Percentiles rank a stretch among this genome's conserved stretches.
Conservation (phyloP, 2,888 invertebrate genomes). For the Camponotus fellah region DNA sequence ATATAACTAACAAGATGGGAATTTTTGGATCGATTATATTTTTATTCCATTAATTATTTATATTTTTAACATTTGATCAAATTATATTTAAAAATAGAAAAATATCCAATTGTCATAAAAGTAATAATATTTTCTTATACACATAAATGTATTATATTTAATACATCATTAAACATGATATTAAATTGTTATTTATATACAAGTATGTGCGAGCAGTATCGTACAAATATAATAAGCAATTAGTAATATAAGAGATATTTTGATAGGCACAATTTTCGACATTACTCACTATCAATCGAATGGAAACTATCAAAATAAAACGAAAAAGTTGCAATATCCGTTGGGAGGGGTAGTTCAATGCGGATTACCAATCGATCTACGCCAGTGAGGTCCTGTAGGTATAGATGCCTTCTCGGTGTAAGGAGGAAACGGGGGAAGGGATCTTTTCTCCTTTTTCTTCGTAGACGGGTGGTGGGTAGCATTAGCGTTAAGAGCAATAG, state of each 20-base stretch:
- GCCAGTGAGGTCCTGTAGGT: slow-evolving; percentile 65
- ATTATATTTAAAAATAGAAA: not conserved
- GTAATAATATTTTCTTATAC: not conserved
- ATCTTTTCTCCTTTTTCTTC: slow-evolving; percentile 59
- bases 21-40: not conserved
- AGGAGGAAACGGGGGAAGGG: not conserved
- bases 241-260: not conserved
- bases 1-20: not conserved
- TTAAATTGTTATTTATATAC: not conserved
- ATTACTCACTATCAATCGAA: slow-evolving; percentile 37
- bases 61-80: not conserved
- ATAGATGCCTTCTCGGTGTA: slow-evolving; percentile 51
- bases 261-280: slow-evolving; percentile 2
- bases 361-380: slow-evolving; percentile 74
- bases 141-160: not conserved
- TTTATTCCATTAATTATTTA: not conserved
- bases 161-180: not conserved
- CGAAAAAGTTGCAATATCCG: slow-evolving; percentile 59
- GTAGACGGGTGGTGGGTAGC: slow-evolving; percentile 74
- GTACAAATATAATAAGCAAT: not conserved
- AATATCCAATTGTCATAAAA: not conserved
- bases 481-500: slow-evolving; percentile 83
- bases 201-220: not conserved
- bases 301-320: slow-evolving; percentile 48
- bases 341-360: slow-evolving; percentile 57